Evolutionary conservation across 2,113 vertebrate genomes (phyloP), one percentile per base, ranked within the genome.

Genomic region (Syrrhaptes paradoxus): DNA sequence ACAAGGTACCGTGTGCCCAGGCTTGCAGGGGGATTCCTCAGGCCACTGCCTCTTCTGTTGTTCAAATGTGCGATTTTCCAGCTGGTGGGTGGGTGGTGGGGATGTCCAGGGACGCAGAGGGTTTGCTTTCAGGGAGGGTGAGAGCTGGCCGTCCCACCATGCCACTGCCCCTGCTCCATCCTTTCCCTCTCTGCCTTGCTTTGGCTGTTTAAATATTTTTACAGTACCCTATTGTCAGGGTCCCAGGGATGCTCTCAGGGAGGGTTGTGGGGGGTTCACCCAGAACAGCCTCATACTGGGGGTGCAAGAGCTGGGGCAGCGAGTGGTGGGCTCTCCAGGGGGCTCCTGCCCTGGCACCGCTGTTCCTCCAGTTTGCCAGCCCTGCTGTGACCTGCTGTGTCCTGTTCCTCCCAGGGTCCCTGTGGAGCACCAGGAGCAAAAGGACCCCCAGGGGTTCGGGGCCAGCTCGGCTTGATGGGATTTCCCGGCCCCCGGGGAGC

Each of bases 401-500:
- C 59, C 43, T 36, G 3, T 51, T 94, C 65, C 88, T 70, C 84
- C 89, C 57, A 99, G 99, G 99, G 99, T 73, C 9, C 75, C n/a
- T 76, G n/a, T 6, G 99, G 99, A 70, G 88, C 96, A 38, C 74
- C 36, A 25, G 99, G 99, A 74, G 87, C 97, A 10, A 86, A 65
- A 67, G 98, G 99, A 25, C 95, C 94, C 11, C 97, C 98, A 17
- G 99, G 99, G 21, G 54, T 95, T 36, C 97, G 98, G 85, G 99
- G 99, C 41, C 96, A 98, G 54, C 45, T 62, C 0, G 99, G 99
- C n/a, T 91, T 97, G 67, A 97, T 75, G 55, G 99, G 99, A 41
- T 99, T 99, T 57, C 92, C 95, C 0, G 99, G 99, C 41, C 70
- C 83, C 61, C 98, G 96, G 31, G 99, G 99, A 73, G 98, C 91